Evolutionary conservation across 2,113 vertebrate genomes (phyloP).

Genomic region (Fulica atra): DNA sequence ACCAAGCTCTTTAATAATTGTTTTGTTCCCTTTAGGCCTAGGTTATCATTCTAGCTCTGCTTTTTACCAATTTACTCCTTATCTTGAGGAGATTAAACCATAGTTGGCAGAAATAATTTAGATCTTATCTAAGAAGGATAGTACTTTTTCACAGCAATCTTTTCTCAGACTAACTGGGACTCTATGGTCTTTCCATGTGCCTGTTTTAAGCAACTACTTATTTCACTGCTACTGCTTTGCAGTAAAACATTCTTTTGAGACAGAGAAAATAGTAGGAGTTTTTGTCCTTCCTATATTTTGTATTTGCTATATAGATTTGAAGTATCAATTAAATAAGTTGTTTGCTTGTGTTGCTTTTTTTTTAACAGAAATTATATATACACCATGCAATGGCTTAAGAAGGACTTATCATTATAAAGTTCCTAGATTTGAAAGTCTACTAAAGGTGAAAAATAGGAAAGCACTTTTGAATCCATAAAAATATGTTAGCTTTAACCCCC

Average conservation of each 20-base stretch:
- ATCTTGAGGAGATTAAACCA: not conserved
- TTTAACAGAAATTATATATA: not conserved
- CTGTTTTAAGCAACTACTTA: not conserved
- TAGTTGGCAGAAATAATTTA: not conserved
- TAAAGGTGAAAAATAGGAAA: not conserved
- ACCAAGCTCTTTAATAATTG: not conserved
- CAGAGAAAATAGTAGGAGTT: not conserved
- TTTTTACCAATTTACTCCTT: not conserved
- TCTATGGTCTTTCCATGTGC: not conserved
- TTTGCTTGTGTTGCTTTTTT: not conserved
- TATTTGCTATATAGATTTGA: not conserved
- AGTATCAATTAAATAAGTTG: not conserved
- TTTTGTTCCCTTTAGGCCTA: not conserved
- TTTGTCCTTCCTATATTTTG: not conserved
- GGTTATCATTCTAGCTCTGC: not conserved
- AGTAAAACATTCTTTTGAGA: not conserved
- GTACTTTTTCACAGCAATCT: fast-evolving
- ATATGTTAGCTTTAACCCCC: too few species aligned
- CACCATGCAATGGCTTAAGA: not conserved
- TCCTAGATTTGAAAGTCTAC: not conserved
- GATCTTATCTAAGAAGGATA: not conserved
- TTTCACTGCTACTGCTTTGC: not conserved
- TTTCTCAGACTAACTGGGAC: not conserved
- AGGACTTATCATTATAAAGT: not conserved
- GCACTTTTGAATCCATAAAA: not conserved